A percentile compares a stretch with the other conserved stretches of the same genome.
Conservation (phyloP, 2,888 invertebrate species). For the Oxystoma pomonae region DNA sequence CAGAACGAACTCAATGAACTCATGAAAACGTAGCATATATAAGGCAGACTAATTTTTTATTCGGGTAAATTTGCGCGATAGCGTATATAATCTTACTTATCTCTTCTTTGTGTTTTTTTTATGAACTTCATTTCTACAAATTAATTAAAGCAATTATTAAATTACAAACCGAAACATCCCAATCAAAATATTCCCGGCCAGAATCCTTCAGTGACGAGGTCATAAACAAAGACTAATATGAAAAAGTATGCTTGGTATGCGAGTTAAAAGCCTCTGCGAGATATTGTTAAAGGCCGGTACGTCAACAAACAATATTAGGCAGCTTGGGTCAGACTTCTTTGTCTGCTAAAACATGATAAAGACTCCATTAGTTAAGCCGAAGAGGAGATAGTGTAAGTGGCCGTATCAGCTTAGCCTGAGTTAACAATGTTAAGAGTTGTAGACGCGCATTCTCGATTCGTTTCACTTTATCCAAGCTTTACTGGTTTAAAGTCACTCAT, state of each 20-base stretch:
- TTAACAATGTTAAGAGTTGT: background rate
- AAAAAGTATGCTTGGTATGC: constrained; percentile 1
- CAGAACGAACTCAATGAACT: too few species aligned
- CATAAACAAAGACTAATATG: background rate
- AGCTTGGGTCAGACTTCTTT: constrained; percentile 12
- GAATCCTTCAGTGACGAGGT: background rate
- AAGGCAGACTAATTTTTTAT: too few species aligned
- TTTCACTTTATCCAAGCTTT: background rate
- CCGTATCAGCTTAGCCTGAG: constrained; percentile 32
- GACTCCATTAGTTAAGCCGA: constrained; percentile 44
- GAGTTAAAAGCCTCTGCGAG: constrained; percentile 1
- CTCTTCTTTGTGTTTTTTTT: too few species aligned
- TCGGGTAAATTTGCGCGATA: too few species aligned
- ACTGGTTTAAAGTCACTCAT: background rate
- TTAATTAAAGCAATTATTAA: background rate
- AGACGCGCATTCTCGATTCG: background rate
- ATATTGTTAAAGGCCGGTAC: background rate
- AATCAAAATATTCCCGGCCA: background rate
- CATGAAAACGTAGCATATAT: too few species aligned
- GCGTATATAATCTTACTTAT: too few species aligned
- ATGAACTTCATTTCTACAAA: background rate
- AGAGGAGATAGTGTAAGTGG: constrained; percentile 44
- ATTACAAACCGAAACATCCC: background rate
- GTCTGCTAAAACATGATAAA: constrained; percentile 40
- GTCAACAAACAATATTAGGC: background rate